These are phyloP conservation scores for Acyrthosiphon pisum DNA, from an alignment of 1,140 invertebrate genomes.

Conservation along the genomic window DNA sequence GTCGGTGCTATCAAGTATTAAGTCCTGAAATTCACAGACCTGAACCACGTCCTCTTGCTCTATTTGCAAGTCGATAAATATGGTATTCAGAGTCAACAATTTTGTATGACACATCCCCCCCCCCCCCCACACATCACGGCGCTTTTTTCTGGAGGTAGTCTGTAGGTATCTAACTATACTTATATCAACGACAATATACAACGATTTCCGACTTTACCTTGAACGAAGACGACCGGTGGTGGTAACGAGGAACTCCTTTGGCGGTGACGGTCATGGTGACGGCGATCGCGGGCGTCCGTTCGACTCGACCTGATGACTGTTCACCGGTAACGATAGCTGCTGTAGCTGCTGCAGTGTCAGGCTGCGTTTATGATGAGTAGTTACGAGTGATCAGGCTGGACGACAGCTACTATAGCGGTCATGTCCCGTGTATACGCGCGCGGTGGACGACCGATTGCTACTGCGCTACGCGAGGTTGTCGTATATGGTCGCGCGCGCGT, in stretches of 20 bases:
- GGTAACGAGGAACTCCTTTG: neutral
- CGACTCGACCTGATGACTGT: neutral
- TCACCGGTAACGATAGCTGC: neutral
- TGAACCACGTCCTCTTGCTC: too few relatives aligned
- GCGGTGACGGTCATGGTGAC: neutral
- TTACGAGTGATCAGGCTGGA: slow-evolving; percentile 1
- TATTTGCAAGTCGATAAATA: too few relatives aligned
- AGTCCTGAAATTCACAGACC: neutral
- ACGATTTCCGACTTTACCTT: neutral
- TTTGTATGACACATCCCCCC: too few relatives aligned
- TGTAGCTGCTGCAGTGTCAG: neutral
- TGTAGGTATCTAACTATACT: neutral
- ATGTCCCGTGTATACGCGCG: slow-evolving; percentile 6
- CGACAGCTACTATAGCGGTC: neutral
- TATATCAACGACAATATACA: neutral
- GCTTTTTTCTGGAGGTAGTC: too few relatives aligned
- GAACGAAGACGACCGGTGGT: neutral
- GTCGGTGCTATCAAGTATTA: neutral
- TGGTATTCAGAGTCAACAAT: too few relatives aligned
- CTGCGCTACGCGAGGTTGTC: neutral
- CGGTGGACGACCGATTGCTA: neutral
- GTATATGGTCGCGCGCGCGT: neutral
- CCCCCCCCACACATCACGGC: too few relatives aligned
- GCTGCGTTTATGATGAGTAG: neutral
- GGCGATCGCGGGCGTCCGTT: neutral